Evolutionary conservation across 2,888 invertebrate genomes (phyloP), one percentile per base, ranked within the genome.

Genomic region (Epinotia nisella): DNA sequence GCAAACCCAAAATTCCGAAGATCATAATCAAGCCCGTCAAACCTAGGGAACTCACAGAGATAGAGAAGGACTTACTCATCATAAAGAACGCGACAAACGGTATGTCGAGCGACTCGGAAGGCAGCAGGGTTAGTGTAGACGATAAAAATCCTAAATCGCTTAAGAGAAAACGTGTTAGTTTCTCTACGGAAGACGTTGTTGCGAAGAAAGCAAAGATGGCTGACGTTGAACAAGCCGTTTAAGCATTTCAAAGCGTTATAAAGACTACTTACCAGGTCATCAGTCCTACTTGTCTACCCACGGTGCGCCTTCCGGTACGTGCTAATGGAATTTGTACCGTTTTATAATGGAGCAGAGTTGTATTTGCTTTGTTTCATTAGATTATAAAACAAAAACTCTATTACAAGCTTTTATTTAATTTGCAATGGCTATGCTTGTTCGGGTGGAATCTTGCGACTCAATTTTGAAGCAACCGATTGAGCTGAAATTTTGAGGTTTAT

Each of bases 51-150:
- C 78, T 93, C 0, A 90, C 91, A 0, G 93, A 93, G 35, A 90
- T 93, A 1, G 93, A 93, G 67, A 92, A 92, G 73, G 93, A 93
- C 74, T 78, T 93, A 0, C 75, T 92, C 0, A 92, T 93, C 0
- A 94, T 94, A 1, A 88, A 87, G 67, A 92, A 82, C 21, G 94
- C 93, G 0, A 90, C 90, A 0, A 89, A 83, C 59, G 82, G 84
- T 0, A 70, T 87, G 1, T 89, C 90, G 0, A 92, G 89, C 21
- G 90, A 91, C 58, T 84, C 85, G 0, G 91, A 92, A 35, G 79
- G 82, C 51, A 84, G 80, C 21, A 76, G 84, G 72, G 71, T 82
- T 0, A 85, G 83, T 61, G 73, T 82, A 0, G 86, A 85, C 11
- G 75, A 70, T 10, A 76, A 67, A 11, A 80, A 83, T 55, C 74